These are phyloP conservation scores for Trichacis sp. DNA, from an alignment of 2,888 invertebrate species.

Conservation along the genomic window DNA sequence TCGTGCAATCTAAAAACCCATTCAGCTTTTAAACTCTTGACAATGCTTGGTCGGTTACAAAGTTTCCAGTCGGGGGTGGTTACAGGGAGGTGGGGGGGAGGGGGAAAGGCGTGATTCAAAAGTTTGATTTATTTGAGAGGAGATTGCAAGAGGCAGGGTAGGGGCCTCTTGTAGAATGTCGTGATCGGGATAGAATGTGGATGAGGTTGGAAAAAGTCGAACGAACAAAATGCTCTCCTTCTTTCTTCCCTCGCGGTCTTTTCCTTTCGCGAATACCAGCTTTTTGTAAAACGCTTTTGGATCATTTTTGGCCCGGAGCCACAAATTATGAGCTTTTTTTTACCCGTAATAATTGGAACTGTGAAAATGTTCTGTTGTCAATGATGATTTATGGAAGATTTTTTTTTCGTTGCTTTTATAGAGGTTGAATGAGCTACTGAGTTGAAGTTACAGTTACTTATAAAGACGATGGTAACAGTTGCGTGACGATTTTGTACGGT, in stretches of 20 bases:
- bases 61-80: slow-evolving; percentile 55
- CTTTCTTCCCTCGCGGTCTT: slow-evolving; percentile 41
- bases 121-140: slow-evolving; percentile 68
- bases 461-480: too few relatives aligned
- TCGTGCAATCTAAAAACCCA: slow-evolving; percentile 67
- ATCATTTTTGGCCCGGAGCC: slow-evolving; percentile 37
- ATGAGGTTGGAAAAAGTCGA: slow-evolving; percentile 32
- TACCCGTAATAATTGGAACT: slow-evolving; percentile 12
- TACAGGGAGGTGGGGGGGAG: slow-evolving; percentile 28
- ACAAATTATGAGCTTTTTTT: slow-evolving; percentile 26
- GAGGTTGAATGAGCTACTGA: too few relatives aligned
- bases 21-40: slow-evolving; percentile 68
- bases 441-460: too few relatives aligned
- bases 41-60: slow-evolving; percentile 63
- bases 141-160: slow-evolving; percentile 61
- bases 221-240: slow-evolving; percentile 33
- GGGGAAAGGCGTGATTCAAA: slow-evolving; percentile 59
- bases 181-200: slow-evolving; percentile 44
- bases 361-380: too few relatives aligned
- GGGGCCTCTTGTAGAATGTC: slow-evolving; percentile 37
- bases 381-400: too few relatives aligned
- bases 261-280: slow-evolving; percentile 35
- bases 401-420: too few relatives aligned
- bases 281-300: slow-evolving; percentile 35
- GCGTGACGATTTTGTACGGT: too few relatives aligned